Evolutionary conservation across 2,888 invertebrate species (phyloP).

Genomic region (Napeogenes sylphis): DNA sequence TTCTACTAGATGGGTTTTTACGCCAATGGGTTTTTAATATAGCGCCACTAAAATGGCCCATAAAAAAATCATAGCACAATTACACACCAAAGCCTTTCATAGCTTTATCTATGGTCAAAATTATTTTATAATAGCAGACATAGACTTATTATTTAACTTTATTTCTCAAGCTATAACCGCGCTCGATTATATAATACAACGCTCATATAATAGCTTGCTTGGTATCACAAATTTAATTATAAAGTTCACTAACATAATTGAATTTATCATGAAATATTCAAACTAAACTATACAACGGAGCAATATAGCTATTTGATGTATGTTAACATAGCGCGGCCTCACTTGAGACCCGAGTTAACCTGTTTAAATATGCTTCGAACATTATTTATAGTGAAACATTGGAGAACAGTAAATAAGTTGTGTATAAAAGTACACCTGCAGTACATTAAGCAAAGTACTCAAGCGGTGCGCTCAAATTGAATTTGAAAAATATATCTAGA

Average conservation of each 20-base stretch:
- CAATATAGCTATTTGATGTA: conserved; percentile 21
- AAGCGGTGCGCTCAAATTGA: conserved; percentile 41
- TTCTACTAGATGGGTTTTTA: conserved; percentile 71
- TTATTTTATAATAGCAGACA: conserved; percentile 1
- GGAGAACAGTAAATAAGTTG: conserved; percentile 39
- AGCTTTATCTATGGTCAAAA: conserved; percentile 7
- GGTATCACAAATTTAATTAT: background rate
- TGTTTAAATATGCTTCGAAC: conserved; percentile 40
- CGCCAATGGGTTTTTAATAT: conserved; percentile 66
- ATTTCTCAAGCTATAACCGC: no score
- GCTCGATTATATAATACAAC: background rate
- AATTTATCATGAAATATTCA: conserved; percentile 6
- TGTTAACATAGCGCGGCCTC: conserved; percentile 22
- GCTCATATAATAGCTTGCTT: background rate
- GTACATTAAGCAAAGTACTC: conserved; percentile 45
- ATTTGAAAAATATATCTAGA: conserved; percentile 42
- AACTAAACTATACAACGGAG: conserved; percentile 11
- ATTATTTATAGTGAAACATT: conserved; percentile 42
- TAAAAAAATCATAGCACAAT: conserved; percentile 13
- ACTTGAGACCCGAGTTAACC: conserved; percentile 27
- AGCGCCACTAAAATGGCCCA: conserved; percentile 33
- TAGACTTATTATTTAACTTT: background rate
- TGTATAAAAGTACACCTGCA: conserved; percentile 41
- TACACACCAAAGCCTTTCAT: conserved; percentile 8
- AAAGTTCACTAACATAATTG: background rate